Evolutionary conservation across 2,797 vertebrate species (phyloP).

Genomic region (Sandelia bainsii): DNA sequence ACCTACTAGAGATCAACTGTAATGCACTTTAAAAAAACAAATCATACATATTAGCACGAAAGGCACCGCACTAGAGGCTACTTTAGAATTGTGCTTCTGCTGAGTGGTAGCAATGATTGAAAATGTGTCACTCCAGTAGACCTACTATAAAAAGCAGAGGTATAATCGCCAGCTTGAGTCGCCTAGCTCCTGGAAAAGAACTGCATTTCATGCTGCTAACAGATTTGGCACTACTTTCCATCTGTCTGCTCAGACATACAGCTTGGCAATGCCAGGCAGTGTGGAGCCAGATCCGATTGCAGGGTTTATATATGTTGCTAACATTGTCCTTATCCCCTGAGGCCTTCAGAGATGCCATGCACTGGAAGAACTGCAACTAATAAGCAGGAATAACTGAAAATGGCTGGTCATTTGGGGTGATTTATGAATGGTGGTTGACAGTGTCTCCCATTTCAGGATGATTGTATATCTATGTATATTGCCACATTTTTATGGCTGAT

Average conservation of each 20-base stretch:
- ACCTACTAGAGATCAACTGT: conserved; percentile 22
- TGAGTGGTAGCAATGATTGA: conserved; percentile 59
- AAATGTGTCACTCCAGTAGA: conserved; percentile 58
- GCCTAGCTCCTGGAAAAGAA: conserved; percentile 58
- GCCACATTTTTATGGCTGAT: conserved; percentile 53
- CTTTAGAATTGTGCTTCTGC: conserved; percentile 55
- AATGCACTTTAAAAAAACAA: conserved; percentile 22
- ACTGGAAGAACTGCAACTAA: conserved; percentile 69
- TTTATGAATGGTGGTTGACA: conserved; percentile 74
- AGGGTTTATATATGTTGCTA: conserved; percentile 66
- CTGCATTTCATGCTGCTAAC: conserved; percentile 54
- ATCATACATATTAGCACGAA: conserved; percentile 19
- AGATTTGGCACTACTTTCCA: conserved; percentile 62
- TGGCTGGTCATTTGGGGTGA: conserved; percentile 58
- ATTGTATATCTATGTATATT: conserved; percentile 54
- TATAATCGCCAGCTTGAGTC: conserved; percentile 29
- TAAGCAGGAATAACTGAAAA: conserved; percentile 65
- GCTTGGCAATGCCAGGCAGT: conserved; percentile 48
- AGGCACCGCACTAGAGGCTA: conserved; percentile 31
- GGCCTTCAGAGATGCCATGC: conserved; percentile 56
- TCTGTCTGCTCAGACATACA: conserved; percentile 49
- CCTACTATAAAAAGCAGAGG: conserved; percentile 65
- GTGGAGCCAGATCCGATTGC: conserved; percentile 73
- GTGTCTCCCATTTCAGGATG: conserved; percentile 45
- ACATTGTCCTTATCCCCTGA: conserved; percentile 75